phyloP scores from a whole-genome alignment of 2,888 invertebrate genomes.

The Lasioglossum villosulum region DNA sequence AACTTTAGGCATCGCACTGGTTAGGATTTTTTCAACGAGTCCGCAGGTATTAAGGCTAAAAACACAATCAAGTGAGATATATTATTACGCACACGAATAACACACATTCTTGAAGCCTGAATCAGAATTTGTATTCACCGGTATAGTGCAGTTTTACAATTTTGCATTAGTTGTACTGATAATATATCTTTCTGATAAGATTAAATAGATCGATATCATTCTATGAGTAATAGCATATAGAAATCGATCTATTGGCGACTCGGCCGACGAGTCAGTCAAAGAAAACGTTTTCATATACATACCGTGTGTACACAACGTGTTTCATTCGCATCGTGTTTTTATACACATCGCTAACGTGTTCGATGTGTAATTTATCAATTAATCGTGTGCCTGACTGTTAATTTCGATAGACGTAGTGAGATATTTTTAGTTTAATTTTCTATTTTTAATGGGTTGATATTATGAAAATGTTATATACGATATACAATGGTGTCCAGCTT shows the following conservation, averaged over 20 bases:
- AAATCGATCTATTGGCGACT: neutral
- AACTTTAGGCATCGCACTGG: conserved; percentile 4
- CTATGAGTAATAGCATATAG: neutral
- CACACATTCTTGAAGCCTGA: neutral
- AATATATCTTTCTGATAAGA: conserved; percentile 50
- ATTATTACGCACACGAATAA: neutral
- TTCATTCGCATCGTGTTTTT: neutral
- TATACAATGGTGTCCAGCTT: neutral
- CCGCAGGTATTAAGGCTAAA: conserved; percentile 39
- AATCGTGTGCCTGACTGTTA: neutral
- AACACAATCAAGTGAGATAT: conserved; percentile 7
- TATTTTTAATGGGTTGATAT: neutral
- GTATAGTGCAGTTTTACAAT: neutral
- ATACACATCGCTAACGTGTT: neutral
- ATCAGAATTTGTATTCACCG: neutral
- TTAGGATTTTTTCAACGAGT: conserved; percentile 15
- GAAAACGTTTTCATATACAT: conserved; percentile 5
- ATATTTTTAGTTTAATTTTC: neutral
- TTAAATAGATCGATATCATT: conserved; percentile 24
- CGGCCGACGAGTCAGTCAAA: neutral
- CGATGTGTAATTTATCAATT: neutral
- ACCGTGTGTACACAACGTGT: neutral
- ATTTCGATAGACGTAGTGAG: neutral
- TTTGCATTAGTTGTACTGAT: conserved; percentile 19
- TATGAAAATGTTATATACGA: neutral